Evolutionary conservation across 2,888 invertebrate genomes (phyloP).

Genomic region (Heteromurus nitidus): DNA sequence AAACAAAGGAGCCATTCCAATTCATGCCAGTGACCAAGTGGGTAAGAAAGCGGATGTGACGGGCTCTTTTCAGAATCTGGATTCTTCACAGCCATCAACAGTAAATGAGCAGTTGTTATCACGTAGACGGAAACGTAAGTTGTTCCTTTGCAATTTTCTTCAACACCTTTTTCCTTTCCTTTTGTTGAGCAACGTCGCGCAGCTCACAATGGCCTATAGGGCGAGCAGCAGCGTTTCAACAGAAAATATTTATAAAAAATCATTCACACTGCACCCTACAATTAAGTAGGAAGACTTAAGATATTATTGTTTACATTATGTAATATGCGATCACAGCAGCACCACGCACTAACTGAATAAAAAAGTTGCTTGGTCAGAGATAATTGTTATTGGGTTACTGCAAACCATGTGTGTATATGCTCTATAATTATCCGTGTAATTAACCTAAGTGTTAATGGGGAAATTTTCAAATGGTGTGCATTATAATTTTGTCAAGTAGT

Average conservation of each 20-base stretch:
- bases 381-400: constrained; percentile 27
- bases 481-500: constrained; percentile 38
- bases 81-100: constrained; percentile 41
- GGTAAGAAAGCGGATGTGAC: constrained; percentile 50
- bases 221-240: constrained; percentile 23
- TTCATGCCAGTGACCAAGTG: constrained; percentile 8
- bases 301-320: constrained; percentile 52
- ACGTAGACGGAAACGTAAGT: constrained; percentile 61
- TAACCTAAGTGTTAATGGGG: constrained; percentile 53
- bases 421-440: constrained; percentile 39
- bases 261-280: constrained; percentile 48
- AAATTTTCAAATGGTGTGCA: constrained; percentile 44
- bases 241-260: background rate
- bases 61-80: constrained; percentile 59
- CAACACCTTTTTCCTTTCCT: constrained; percentile 34
- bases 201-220: too few species aligned
- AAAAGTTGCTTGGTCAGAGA: constrained; percentile 42
- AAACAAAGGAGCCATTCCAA: constrained; percentile 32
- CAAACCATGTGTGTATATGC: constrained; percentile 16
- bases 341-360: too few species aligned
- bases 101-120: constrained; percentile 41
- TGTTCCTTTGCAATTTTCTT: constrained; percentile 35
- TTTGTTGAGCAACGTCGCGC: too few species aligned
- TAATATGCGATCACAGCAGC: too few species aligned
- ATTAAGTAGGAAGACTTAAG: constrained; percentile 52